Conservation (phyloP, 2,113 vertebrate species). For the Urocynchramus pylzowi region DNA sequence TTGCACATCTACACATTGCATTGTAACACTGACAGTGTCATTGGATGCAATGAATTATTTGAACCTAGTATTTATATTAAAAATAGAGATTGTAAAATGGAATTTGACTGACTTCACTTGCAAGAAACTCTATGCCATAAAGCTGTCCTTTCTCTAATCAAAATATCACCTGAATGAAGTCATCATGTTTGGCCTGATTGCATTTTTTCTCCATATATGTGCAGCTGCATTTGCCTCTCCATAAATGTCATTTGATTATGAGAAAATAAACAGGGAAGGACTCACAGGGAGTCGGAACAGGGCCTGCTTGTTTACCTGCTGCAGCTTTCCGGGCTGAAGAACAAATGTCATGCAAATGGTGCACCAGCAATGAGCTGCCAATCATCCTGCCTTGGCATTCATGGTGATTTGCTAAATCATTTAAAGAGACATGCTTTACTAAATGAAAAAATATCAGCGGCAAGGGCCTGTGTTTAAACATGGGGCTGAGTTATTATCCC, state of each 20-base stretch:
- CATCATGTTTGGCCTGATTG: conserved; percentile 84
- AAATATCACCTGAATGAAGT: conserved; percentile 85
- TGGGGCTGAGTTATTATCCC: conserved; percentile 84
- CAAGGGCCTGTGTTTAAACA: conserved; percentile 93
- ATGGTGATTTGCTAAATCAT: conserved; percentile 93
- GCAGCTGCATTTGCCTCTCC: conserved; percentile 83
- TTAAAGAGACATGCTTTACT: conserved; percentile 98
- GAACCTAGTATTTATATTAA: conserved; percentile 55
- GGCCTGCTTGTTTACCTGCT: conserved; percentile 96
- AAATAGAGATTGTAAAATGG: conserved; percentile 62
- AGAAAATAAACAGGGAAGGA: conserved; percentile 90
- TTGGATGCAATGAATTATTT: conserved; percentile 32
- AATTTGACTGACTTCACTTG: conserved; percentile 68
- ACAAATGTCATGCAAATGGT: conserved; percentile 99
- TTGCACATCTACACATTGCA: not conserved
- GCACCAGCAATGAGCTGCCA: conserved; percentile 93
- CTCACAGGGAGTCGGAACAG: conserved; percentile 83
- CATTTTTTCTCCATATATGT: conserved; percentile 83
- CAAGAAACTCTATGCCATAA: conserved; percentile 70
- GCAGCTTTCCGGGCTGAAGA: conserved; percentile 89
- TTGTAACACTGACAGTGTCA: conserved; percentile 9
- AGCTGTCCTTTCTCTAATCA: conserved; percentile 80
- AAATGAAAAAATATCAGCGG: conserved; percentile 98
- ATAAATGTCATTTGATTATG: conserved; percentile 99
- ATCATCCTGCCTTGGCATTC: conserved; percentile 93